Evolutionary conservation across 2,797 vertebrate genomes (phyloP).

Genomic region (Lateolabrax maculatus): DNA sequence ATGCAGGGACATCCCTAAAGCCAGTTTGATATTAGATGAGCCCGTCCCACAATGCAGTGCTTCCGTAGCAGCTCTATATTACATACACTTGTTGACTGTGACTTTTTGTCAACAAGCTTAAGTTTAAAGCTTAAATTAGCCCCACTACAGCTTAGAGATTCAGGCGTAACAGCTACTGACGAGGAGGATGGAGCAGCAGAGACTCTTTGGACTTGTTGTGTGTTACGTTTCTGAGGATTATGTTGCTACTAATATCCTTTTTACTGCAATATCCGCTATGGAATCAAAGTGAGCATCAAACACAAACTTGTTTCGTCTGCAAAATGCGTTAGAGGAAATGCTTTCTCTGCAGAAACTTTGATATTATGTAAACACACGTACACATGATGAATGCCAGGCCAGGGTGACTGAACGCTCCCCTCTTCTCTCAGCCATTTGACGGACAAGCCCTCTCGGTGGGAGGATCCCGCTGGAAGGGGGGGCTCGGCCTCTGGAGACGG

Average conservation of each 20-base stretch:
- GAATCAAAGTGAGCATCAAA: background rate
- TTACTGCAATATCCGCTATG: background rate
- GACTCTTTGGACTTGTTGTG: background rate
- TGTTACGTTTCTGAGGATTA: background rate
- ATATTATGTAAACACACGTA: background rate
- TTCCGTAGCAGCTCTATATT: background rate
- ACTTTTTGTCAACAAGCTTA: constrained; percentile 35
- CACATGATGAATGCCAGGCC: background rate
- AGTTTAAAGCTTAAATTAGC: constrained; percentile 11
- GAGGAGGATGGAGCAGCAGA: background rate
- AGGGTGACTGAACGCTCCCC: constrained; percentile 7
- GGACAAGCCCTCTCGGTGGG: constrained; percentile 89
- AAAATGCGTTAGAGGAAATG: background rate
- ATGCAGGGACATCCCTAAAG: background rate
- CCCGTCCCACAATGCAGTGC: background rate
- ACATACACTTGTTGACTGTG: constrained; percentile 2
- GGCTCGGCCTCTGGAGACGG: constrained; percentile 82
- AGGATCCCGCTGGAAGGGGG: constrained; percentile 85
- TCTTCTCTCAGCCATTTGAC: constrained; percentile 86
- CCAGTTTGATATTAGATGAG: background rate
- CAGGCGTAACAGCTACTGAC: constrained; percentile 16
- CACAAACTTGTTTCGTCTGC: background rate
- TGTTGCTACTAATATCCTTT: background rate
- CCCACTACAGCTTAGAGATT: background rate
- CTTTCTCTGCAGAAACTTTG: background rate